Percentiles rank a stretch among this genome's conserved stretches.
Conservation (phyloP, 1,140 invertebrate genomes). For the Anastrepha ludens region DNA sequence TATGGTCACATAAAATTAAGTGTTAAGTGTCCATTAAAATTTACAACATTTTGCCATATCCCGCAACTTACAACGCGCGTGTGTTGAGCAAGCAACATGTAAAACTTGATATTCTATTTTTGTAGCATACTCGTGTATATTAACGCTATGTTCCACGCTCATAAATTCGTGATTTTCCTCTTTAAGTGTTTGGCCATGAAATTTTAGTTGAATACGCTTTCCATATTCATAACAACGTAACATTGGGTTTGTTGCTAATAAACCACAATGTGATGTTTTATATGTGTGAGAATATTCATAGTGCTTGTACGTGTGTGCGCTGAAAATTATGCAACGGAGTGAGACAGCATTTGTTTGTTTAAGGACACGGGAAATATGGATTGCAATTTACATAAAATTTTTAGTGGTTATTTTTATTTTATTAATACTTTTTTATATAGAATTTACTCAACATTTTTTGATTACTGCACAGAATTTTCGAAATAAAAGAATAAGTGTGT, state of each 20-base stretch:
- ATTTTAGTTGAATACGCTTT: conserved; percentile 7
- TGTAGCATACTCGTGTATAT: background rate
- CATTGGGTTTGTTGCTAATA: no score
- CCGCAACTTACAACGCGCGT: background rate
- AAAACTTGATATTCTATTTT: no score
- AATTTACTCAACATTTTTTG: background rate
- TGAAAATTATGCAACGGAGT: no score
- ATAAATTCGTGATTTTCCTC: background rate
- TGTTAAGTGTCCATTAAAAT: conserved; percentile 36
- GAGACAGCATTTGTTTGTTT: no score
- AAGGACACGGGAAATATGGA: no score
- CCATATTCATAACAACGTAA: background rate
- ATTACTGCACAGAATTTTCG: no score
- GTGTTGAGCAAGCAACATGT: background rate
- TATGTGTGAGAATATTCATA: no score
- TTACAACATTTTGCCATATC: conserved; percentile 3
- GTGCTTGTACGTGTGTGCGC: no score
- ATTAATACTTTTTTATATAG: background rate
- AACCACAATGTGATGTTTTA: no score
- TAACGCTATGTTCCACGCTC: background rate
- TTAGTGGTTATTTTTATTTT: background rate
- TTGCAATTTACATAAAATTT: conserved; percentile 4
- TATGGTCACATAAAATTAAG: conserved; percentile 27
- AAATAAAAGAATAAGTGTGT: no score
- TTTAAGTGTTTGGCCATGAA: background rate